A percentile compares a stretch with the other conserved stretches of the same genome.
Conservation (phyloP, 2,113 vertebrate genomes). For the Pseudolaguvia tuberculata region DNA sequence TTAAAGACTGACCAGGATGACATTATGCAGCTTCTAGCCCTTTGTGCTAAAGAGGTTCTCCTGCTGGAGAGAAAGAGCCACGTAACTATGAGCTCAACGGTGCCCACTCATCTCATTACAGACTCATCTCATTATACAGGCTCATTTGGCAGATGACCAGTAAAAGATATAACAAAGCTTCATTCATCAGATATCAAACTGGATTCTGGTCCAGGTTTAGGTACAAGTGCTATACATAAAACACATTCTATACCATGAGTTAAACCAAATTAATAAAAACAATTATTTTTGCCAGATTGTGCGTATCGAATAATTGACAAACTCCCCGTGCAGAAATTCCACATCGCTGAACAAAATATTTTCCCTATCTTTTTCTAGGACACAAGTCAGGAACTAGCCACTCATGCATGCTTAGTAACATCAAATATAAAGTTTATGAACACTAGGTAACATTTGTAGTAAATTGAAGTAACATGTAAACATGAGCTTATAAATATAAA, state of each 20-base stretch:
- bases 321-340: too few relatives aligned
- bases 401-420: slow-evolving; percentile 7
- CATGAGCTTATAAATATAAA: slow-evolving; percentile 4
- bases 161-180: slow-evolving; percentile 13
- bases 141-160: slow-evolving; percentile 5
- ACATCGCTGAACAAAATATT: too few relatives aligned
- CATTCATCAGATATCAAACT: slow-evolving; percentile 4
- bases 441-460: too few relatives aligned
- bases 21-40: slow-evolving; percentile 44
- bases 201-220: not conserved
- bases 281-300: too few relatives aligned
- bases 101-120: slow-evolving; percentile 54
- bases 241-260: not conserved
- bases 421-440: too few relatives aligned
- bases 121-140: slow-evolving; percentile 29
- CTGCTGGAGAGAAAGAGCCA: slow-evolving; percentile 18
- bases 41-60: slow-evolving; percentile 46
- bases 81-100: slow-evolving; percentile 24
- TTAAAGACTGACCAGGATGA: slow-evolving; percentile 41
- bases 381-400: too few relatives aligned
- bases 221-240: not conserved
- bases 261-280: not conserved
- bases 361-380: too few relatives aligned
- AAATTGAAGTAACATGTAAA: not conserved
- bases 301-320: too few relatives aligned